Percentiles rank a stretch among this genome's conserved stretches.
Evolutionary conservation across 2,113 vertebrate genomes (phyloP).

Genomic region (Formicarius rufipectus): DNA sequence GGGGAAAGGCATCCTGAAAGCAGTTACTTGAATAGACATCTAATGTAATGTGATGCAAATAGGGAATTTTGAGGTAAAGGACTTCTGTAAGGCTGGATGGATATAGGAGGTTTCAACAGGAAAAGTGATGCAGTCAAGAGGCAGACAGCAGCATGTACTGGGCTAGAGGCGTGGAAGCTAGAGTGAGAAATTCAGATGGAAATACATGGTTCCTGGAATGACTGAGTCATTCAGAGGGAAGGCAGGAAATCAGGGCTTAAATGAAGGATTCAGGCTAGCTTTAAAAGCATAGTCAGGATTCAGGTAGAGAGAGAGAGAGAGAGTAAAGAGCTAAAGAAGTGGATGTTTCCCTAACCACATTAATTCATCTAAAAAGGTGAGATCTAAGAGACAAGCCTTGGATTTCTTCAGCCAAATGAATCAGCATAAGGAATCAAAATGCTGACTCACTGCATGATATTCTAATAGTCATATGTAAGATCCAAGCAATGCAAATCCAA

Average conservation of each 20-base stretch:
- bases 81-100: background rate
- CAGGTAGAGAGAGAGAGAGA: background rate
- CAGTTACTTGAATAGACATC: background rate
- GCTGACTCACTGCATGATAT: background rate
- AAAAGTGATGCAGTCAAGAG: background rate
- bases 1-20: background rate
- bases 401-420: slow-evolving; percentile 4
- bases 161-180: background rate
- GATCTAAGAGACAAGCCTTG: background rate
- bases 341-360: background rate
- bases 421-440: background rate
- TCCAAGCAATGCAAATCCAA: background rate
- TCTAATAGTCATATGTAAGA: background rate
- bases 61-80: background rate
- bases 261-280: background rate
- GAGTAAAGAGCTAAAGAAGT: background rate
- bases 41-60: background rate
- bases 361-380: background rate
- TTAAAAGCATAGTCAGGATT: background rate
- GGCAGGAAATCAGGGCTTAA: background rate
- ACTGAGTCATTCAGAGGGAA: background rate
- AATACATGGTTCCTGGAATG: background rate
- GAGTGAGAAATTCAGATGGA: background rate
- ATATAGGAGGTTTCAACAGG: background rate
- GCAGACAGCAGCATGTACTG: background rate